Evolutionary conservation across 2,888 invertebrate genomes (phyloP).

Genomic region (Hybos culiciformis): DNA sequence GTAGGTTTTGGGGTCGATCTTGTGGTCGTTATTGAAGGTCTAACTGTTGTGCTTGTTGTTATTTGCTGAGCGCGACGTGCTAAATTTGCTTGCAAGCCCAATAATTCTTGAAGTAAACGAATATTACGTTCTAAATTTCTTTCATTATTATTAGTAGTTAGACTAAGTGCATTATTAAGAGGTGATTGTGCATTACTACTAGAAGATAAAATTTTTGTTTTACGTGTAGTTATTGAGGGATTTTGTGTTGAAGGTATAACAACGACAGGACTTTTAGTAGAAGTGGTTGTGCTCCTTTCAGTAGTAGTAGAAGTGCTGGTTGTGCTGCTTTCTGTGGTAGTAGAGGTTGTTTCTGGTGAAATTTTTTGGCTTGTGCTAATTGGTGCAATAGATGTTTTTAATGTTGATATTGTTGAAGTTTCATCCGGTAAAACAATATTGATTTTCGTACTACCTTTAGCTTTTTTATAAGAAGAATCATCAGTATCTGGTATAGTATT

Average conservation of each 20-base stretch:
- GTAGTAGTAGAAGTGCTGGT: slow-evolving; percentile 9
- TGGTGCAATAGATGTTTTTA: neutral
- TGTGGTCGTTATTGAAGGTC: slow-evolving; percentile 16
- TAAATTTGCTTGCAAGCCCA: slow-evolving; percentile 11
- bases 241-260: neutral
- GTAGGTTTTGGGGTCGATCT: slow-evolving; percentile 19
- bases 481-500: slow-evolving; percentile 13
- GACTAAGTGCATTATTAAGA: neutral
- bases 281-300: neutral
- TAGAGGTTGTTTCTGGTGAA: neutral
- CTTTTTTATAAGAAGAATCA: slow-evolving; percentile 8
- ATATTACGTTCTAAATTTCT: slow-evolving; percentile 11
- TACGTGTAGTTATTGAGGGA: slow-evolving; percentile 10
- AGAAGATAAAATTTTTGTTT: slow-evolving; percentile 4
- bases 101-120: slow-evolving; percentile 14
- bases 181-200: neutral
- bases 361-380: neutral
- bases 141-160: neutral
- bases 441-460: slow-evolving; percentile 3
- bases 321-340: slow-evolving; percentile 12
- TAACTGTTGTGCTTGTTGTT: slow-evolving; percentile 10
- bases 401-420: neutral
- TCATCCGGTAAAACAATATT: slow-evolving; percentile 9
- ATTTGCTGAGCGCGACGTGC: slow-evolving; percentile 6
- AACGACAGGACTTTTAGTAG: slow-evolving; percentile 14